Evolutionary conservation across 2,888 invertebrate species (phyloP).

Genomic region (Orchesella flavescens): DNA sequence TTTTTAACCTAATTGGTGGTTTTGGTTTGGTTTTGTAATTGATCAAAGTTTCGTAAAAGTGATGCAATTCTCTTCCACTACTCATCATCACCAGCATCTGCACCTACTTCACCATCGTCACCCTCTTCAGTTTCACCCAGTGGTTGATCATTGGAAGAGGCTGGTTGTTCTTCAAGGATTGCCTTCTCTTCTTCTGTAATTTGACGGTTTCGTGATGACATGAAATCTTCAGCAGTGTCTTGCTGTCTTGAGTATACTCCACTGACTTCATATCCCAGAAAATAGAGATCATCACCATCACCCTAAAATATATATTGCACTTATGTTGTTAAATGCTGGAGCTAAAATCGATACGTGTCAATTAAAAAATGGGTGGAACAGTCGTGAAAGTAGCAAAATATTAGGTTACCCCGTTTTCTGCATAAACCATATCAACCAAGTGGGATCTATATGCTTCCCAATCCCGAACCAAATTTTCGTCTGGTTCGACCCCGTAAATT

Average conservation of each 20-base stretch:
- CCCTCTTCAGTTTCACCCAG: not conserved
- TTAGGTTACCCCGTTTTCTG: constrained; percentile 34
- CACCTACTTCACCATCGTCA: not conserved
- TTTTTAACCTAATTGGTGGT: too few species aligned
- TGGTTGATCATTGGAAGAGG: not conserved
- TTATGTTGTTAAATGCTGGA: too few species aligned
- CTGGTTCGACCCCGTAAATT: constrained; percentile 46
- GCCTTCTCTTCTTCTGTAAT: constrained; percentile 1
- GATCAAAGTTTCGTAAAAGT: too few species aligned
- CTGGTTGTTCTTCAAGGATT: not conserved
- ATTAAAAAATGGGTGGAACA: too few species aligned
- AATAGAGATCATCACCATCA: constrained; percentile 43
- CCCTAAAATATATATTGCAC: not conserved
- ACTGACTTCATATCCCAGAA: constrained; percentile 47
- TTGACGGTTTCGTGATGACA: not conserved
- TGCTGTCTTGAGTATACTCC: constrained; percentile 60
- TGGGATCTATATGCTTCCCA: constrained; percentile 58
- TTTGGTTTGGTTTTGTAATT: too few species aligned
- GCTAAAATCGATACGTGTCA: too few species aligned
- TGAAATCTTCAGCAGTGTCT: constrained; percentile 46
- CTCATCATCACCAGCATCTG: not conserved
- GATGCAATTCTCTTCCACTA: not conserved
- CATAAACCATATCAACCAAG: constrained; percentile 61
- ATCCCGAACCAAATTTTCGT: constrained; percentile 41
- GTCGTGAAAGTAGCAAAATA: too few species aligned